Conservation (phyloP, 2,888 invertebrate genomes). For the Conops quadrifasciatus region DNA sequence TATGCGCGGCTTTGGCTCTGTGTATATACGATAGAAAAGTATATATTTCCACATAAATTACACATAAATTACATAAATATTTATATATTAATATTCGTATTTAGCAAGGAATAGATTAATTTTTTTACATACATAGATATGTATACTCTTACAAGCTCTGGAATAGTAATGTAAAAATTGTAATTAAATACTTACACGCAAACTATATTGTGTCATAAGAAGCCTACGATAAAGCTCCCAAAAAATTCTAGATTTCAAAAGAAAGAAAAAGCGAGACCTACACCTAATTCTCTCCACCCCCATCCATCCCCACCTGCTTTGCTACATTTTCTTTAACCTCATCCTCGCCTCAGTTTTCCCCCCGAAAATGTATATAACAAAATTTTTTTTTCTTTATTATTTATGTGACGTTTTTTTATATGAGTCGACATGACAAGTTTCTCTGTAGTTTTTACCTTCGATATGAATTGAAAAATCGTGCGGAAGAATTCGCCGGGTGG, state of each 20-base stretch:
- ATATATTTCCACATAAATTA: too few relatives aligned
- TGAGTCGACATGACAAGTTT: slow-evolving; percentile 8
- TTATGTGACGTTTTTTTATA: slow-evolving; percentile 26
- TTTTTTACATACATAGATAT: too few relatives aligned
- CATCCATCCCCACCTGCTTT: neutral
- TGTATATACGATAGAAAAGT: too few relatives aligned
- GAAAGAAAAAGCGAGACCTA: neutral
- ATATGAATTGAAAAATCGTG: too few relatives aligned
- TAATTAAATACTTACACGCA: slow-evolving; percentile 44
- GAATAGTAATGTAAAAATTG: slow-evolving; percentile 27
- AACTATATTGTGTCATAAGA: slow-evolving; percentile 38
- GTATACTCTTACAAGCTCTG: neutral
- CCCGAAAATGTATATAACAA: neutral
- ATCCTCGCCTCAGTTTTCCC: neutral
- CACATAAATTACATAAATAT: too few relatives aligned
- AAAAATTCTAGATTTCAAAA: neutral
- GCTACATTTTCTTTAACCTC: neutral
- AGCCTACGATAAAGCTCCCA: neutral
- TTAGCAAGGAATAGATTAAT: too few relatives aligned
- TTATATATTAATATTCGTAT: too few relatives aligned
- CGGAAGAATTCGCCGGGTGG: neutral
- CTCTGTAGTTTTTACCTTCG: neutral
- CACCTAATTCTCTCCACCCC: neutral
- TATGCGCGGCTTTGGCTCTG: too few relatives aligned
- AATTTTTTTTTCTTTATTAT: slow-evolving; percentile 12